A percentile compares a stretch with the other conserved stretches of the same genome.
Evolutionary conservation across 2,888 invertebrate genomes (phyloP).

Genomic region (Volucella inflata): DNA sequence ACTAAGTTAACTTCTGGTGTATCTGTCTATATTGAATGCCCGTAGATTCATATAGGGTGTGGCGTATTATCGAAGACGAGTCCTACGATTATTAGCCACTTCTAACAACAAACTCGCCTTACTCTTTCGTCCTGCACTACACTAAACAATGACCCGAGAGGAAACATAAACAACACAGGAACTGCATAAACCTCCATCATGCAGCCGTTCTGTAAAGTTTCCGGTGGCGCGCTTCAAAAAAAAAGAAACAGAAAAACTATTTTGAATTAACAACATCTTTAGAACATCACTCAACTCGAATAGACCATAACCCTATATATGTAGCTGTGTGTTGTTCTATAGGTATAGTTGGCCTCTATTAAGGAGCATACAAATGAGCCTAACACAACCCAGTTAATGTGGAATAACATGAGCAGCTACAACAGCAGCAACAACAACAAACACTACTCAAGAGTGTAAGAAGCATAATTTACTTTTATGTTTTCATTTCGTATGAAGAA

Average conservation of each 20-base stretch:
- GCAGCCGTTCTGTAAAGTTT: conserved; percentile 61
- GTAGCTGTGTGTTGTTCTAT: conserved; percentile 7
- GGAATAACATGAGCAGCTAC: conserved; percentile 10
- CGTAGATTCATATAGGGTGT: too few relatives aligned
- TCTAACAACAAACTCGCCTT: too few relatives aligned
- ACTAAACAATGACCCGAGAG: conserved; percentile 54
- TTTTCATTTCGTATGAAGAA: conserved; percentile 73
- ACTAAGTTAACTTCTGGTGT: too few relatives aligned
- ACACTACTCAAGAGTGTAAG: conserved; percentile 60
- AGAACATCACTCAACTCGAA: conserved; percentile 72
- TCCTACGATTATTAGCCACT: too few relatives aligned
- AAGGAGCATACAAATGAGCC: conserved; percentile 53
- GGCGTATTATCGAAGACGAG: too few relatives aligned
- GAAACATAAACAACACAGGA: conserved; percentile 31
- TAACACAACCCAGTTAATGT: conserved; percentile 43
- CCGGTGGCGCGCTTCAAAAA: conserved; percentile 46
- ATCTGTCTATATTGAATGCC: too few relatives aligned
- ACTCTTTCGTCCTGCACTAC: conserved; percentile 23
- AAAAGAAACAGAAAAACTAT: conserved; percentile 31
- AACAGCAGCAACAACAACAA: conserved; percentile 24
- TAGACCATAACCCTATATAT: conserved; percentile 30
- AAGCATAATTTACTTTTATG: conserved; percentile 75
- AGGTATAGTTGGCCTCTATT: conserved; percentile 61
- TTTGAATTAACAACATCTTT: conserved; percentile 74
- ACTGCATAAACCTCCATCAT: conserved; percentile 68